Percentiles rank a stretch among this genome's conserved stretches.
Evolutionary conservation across 64 coral and sea anemone species (phyloP).

Genomic region (Anthopleura sola): DNA sequence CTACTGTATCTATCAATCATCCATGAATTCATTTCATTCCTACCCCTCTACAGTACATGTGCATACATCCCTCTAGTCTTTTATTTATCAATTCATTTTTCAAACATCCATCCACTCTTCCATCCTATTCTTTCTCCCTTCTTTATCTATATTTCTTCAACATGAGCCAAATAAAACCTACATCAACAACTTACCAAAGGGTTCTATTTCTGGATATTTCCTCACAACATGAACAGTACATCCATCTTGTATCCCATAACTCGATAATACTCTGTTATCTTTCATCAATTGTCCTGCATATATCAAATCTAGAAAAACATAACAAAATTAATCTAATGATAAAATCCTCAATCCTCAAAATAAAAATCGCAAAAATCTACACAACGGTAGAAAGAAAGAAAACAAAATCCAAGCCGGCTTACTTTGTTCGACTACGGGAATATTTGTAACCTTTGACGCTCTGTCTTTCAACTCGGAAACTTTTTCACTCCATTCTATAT

Average conservation of each 20-base stretch:
- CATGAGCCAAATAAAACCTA: background rate
- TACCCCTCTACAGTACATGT: too few relatives aligned
- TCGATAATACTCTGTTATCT: conserved; percentile 62
- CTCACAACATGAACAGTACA: conserved; percentile 75
- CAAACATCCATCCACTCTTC: background rate
- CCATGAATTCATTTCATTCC: background rate
- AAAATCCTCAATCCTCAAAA: too few relatives aligned
- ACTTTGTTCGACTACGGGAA: conserved; percentile 76
- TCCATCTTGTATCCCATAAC: conserved; percentile 80
- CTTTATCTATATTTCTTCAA: too few relatives aligned
- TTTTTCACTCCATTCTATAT: conserved; percentile 51
- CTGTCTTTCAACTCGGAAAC: conserved; percentile 68
- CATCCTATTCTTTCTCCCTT: too few relatives aligned
- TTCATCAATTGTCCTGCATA: conserved; percentile 73
- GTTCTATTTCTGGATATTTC: conserved; percentile 55
- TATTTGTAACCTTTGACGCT: conserved; percentile 53
- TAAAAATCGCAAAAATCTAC: too few relatives aligned
- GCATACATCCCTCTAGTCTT: background rate
- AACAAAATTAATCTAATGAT: too few relatives aligned
- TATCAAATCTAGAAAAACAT: conserved; percentile 62
- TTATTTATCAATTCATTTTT: background rate
- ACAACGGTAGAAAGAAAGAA: too few relatives aligned
- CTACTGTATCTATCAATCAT: background rate
- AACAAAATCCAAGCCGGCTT: background rate
- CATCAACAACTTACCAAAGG: conserved; percentile 36